phyloP scores from a whole-genome alignment of 2,113 vertebrate species.

The Sylvia atricapilla region DNA sequence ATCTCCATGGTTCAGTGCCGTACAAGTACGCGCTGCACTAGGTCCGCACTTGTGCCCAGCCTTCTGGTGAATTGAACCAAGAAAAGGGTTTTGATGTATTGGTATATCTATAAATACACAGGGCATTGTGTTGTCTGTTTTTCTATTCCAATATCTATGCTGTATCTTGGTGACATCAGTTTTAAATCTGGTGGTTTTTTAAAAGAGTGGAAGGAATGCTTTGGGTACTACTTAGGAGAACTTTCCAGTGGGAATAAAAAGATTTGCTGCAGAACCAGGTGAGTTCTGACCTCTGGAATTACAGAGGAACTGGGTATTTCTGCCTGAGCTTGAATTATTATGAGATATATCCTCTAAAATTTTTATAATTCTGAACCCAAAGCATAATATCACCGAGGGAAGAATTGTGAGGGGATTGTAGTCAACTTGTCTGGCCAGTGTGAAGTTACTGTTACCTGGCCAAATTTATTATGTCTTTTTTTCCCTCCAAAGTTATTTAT shows the following conservation, averaged over 20 bases:
- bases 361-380: background rate
- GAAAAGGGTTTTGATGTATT: background rate
- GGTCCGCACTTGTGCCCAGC: fast-evolving
- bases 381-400: background rate
- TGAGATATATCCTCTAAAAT: background rate
- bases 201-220: background rate
- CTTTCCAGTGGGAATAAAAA: background rate
- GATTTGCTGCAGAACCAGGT: background rate
- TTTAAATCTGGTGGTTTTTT: background rate
- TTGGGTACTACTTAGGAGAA: background rate
- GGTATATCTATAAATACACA: fast-evolving
- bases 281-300: background rate
- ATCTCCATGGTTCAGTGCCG: fast-evolving
- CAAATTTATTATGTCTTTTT: background rate
- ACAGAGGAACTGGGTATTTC: background rate
- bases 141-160: fast-evolving
- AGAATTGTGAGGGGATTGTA: background rate
- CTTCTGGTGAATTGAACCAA: background rate
- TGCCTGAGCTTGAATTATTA: background rate
- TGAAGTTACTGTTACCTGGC: background rate
- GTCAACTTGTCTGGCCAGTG: background rate
- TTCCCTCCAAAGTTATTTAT: background rate
- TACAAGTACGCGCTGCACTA: fast-evolving
- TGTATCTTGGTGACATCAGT: background rate
- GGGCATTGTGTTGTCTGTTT: background rate